These are phyloP conservation scores for Lordiphosa clarofinis DNA, from an alignment of 1,140 invertebrate species.

Conservation along the genomic window DNA sequence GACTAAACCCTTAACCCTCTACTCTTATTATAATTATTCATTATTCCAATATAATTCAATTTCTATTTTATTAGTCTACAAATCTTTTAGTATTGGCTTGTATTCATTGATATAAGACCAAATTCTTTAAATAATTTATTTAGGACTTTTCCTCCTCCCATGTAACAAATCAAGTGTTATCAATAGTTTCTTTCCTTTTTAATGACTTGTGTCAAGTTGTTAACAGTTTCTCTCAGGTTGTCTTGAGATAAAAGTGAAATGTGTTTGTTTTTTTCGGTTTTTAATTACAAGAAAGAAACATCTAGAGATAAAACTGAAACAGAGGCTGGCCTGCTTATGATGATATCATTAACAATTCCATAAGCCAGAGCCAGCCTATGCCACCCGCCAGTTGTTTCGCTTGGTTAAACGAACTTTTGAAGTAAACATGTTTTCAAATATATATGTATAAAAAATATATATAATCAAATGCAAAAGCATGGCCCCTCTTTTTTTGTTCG, in stretches of 20 bases:
- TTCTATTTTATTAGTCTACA: no score
- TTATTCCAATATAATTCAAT: no score
- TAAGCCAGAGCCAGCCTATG: conserved; percentile 4
- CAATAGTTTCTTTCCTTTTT: conserved; percentile 17
- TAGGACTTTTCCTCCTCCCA: no score
- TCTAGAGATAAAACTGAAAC: conserved; percentile 34
- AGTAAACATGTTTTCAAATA: conserved; percentile 50
- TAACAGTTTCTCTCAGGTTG: conserved; percentile 27
- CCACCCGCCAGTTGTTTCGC: conserved; percentile 16
- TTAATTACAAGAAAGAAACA: conserved; percentile 52
- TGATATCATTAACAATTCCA: conserved; percentile 40
- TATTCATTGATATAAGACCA: no score
- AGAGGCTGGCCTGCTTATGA: conserved; percentile 31
- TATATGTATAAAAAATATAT: no score
- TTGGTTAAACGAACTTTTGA: conserved; percentile 48
- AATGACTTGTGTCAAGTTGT: background rate
- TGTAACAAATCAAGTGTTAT: background rate
- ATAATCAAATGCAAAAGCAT: no score
- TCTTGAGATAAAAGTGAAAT: conserved; percentile 31
- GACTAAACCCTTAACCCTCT: no score
- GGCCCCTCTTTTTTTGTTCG: conserved; percentile 1
- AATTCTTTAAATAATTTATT: no score
- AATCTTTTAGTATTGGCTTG: no score
- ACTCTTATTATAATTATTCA: no score
- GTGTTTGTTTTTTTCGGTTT: conserved; percentile 24